Evolutionary conservation across 2,888 invertebrate genomes (phyloP), one percentile per base, ranked within the genome.

Genomic region (Desoria tigrina): DNA sequence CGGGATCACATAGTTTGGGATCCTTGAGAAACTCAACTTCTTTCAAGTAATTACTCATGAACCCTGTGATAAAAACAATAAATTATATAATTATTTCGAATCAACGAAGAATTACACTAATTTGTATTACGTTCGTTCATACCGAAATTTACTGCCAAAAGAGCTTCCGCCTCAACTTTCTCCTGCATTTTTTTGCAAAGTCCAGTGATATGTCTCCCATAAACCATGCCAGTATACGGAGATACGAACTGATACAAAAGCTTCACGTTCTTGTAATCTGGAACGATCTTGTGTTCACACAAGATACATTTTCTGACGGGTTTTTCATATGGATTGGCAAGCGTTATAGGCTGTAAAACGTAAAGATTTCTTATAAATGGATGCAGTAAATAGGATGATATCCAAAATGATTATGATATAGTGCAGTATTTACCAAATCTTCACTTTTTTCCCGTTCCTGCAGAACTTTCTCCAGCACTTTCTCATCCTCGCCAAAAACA

Each of bases 161-260:
- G 77, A 42, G 95, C 90, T 79, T 92, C 90, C 4, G 77, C 79
- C 78, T 90, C 88, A 0, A 96, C 86, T 74, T 84, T 80, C 51
- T 83, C 83, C 77, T 97, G 95, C 79, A 94, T 92, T 7, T 82
- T 79, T 78, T 86, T 85, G 79, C 98, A 99, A 50, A 99, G 84
- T 0, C 98, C 94, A 3, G 98, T 99, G 49, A 98, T 91, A 77
- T 97, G 92, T 61, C 89, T 85, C 0, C 92, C 93, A 79, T 96
- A 98, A 69, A 96, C 86, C 73, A 89, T 85, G 0, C 98, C 98
- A 0, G 98, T 97, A 79, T 90, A 94, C 0, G 93, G 89, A 37
- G 97, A 98, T 78, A 97, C 90, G 81, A 99, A 99, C 80, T 98
- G 97, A 0, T 94, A 93, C 4, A 99, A 81, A 2, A 99, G 81